Conservation (phyloP, 2,888 invertebrate species). For the Ichneumoninae sp. region DNA sequence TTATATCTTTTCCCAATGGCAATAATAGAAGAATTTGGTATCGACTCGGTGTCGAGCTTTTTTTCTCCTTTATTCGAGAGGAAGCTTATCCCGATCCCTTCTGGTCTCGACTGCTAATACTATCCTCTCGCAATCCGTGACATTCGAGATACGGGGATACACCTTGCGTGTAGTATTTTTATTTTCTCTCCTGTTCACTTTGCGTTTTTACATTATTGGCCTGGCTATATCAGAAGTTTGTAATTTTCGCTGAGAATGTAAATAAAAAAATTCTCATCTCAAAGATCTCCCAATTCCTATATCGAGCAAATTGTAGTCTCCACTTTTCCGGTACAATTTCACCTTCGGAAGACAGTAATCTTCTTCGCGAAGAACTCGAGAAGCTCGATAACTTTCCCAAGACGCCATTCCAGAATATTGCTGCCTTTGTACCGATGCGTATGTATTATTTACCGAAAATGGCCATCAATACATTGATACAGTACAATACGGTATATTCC, state of each 20-base stretch:
- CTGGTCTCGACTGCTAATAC: constrained; percentile 14
- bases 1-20: constrained; percentile 45
- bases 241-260: neutral
- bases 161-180: neutral
- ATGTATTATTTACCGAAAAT: constrained; percentile 49
- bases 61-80: constrained; percentile 5
- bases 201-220: neutral
- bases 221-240: neutral
- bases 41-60: constrained; percentile 33
- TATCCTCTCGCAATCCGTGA: constrained; percentile 1
- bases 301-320: neutral
- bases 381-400: constrained; percentile 8
- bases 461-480: constrained; percentile 33
- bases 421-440: constrained; percentile 13
- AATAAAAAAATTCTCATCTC: neutral
- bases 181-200: neutral
- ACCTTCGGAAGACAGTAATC: constrained; percentile 34
- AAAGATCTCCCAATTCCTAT: neutral
- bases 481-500: constrained; percentile 43
- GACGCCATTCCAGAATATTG: constrained; percentile 16
- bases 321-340: neutral
- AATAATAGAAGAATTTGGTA: constrained; percentile 45
- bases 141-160: constrained; percentile 6
- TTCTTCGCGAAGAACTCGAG: constrained; percentile 13
- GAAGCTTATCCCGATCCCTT: constrained; percentile 1